These are phyloP conservation scores for Dioctria linearis DNA, from an alignment of 2,888 invertebrate genomes.

Conservation along the genomic window DNA sequence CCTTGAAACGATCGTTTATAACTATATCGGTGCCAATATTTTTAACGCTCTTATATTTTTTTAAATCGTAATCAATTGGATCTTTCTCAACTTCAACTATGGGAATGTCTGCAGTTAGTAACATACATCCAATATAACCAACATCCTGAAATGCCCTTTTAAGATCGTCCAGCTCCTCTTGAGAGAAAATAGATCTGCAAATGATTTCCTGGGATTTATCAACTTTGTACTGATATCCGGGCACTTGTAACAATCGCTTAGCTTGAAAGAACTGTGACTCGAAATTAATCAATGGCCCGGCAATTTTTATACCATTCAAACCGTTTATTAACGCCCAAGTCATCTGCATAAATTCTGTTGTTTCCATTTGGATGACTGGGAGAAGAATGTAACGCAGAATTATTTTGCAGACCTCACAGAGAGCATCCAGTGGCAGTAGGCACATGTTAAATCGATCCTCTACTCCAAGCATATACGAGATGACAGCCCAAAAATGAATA, in stretches of 20 bases:
- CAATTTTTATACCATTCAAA: constrained; percentile 49
- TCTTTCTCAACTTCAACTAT: constrained; percentile 21
- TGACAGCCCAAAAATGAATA: constrained; percentile 84
- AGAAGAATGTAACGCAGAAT: constrained; percentile 57
- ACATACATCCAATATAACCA: not conserved
- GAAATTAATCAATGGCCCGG: too few relatives aligned
- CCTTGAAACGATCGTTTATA: not conserved
- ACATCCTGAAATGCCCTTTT: not conserved
- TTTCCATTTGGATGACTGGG: constrained; percentile 58
- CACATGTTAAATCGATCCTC: constrained; percentile 72
- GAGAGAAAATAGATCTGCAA: constrained; percentile 54
- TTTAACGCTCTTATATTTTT: not conserved
- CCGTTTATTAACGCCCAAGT: constrained; percentile 55
- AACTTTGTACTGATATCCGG: constrained; percentile 59
- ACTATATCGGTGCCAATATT: not conserved
- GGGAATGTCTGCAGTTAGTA: constrained; percentile 21
- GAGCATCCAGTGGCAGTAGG: constrained; percentile 49
- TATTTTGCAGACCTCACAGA: constrained; percentile 54
- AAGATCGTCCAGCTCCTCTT: constrained; percentile 49
- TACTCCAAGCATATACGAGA: constrained; percentile 83
- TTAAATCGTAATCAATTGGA: not conserved
- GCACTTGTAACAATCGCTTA: constrained; percentile 55
- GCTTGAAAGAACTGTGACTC: constrained; percentile 56
- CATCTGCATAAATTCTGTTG: constrained; percentile 57
- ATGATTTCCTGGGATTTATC: constrained; percentile 51